Evolutionary conservation across 1,140 invertebrate species (phyloP).

Genomic region (Chlorops oryzae): DNA sequence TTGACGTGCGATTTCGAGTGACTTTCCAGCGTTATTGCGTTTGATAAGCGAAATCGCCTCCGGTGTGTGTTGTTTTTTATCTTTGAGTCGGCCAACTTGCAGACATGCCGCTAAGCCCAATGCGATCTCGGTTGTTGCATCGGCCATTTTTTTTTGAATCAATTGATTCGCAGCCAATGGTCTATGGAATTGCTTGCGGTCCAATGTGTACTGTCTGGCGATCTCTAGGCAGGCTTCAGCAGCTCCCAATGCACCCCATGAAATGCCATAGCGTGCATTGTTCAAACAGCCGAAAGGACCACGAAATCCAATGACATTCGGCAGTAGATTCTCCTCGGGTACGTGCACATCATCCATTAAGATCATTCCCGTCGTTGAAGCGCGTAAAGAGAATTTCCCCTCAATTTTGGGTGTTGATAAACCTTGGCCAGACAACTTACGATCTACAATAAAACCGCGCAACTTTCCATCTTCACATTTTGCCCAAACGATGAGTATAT

Average conservation of each 20-base stretch:
- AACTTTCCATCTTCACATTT: constrained; percentile 75
- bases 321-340: constrained; percentile 85
- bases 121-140: constrained; percentile 94
- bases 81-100: constrained; percentile 88
- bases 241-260: constrained; percentile 94
- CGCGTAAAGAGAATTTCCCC: constrained; percentile 94
- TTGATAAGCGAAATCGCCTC: constrained; percentile 98
- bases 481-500: constrained; percentile 88
- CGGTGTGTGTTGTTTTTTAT: constrained; percentile 72
- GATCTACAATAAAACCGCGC: constrained; percentile 90
- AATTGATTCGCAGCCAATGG: constrained; percentile 94
- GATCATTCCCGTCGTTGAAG: constrained; percentile 94
- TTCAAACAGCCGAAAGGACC: constrained; percentile 95
- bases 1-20: constrained; percentile 85
- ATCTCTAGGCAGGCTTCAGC: constrained; percentile 89
- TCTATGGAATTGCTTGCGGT: constrained; percentile 88
- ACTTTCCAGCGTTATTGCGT: constrained; percentile 90
- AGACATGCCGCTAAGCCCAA: constrained; percentile 83
- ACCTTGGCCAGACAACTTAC: constrained; percentile 67
- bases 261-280: constrained; percentile 94
- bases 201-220: constrained; percentile 85
- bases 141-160: constrained; percentile 95
- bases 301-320: constrained; percentile 75
- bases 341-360: constrained; percentile 93
- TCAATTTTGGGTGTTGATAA: constrained; percentile 91